These are phyloP conservation scores for Scytalopus superciliaris DNA, from an alignment of 2,113 vertebrate genomes.

Conservation along the genomic window DNA sequence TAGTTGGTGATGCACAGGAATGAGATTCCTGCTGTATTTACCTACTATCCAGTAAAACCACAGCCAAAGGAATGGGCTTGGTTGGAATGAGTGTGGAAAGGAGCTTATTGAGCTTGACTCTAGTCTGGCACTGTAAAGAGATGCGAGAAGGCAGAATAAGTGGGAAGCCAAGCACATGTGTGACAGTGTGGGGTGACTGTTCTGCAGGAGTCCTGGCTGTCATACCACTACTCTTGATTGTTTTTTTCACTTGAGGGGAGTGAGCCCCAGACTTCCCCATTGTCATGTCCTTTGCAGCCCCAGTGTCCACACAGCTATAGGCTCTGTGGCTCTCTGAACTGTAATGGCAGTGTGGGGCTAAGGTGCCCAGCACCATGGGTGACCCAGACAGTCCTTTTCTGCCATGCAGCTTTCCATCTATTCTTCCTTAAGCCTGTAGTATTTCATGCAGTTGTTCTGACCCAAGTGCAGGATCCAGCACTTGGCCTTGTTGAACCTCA, in stretches of 20 bases:
- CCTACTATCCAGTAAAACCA: neutral
- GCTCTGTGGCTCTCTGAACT: neutral
- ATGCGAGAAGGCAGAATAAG: neutral
- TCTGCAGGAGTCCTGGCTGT: neutral
- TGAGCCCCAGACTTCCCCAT: accelerated
- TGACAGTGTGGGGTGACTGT: neutral
- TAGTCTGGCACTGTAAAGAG: neutral
- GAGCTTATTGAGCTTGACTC: neutral
- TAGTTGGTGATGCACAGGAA: neutral
- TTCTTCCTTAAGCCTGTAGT: neutral
- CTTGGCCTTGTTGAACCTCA: neutral
- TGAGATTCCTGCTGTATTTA: neutral
- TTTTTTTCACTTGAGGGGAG: neutral
- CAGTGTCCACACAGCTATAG: neutral
- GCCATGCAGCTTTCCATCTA: neutral
- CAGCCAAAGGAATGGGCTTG: neutral
- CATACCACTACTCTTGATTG: too few relatives aligned
- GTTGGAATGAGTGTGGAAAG: neutral
- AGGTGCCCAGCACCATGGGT: neutral
- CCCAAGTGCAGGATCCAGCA: neutral
- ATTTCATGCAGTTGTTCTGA: neutral
- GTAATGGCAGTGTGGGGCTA: neutral
- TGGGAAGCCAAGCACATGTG: neutral
- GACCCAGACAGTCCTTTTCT: neutral
- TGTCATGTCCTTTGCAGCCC: accelerated